phyloP scores from a whole-genome alignment of 2,797 vertebrate species.

The Eupleurogrammus muticus region DNA sequence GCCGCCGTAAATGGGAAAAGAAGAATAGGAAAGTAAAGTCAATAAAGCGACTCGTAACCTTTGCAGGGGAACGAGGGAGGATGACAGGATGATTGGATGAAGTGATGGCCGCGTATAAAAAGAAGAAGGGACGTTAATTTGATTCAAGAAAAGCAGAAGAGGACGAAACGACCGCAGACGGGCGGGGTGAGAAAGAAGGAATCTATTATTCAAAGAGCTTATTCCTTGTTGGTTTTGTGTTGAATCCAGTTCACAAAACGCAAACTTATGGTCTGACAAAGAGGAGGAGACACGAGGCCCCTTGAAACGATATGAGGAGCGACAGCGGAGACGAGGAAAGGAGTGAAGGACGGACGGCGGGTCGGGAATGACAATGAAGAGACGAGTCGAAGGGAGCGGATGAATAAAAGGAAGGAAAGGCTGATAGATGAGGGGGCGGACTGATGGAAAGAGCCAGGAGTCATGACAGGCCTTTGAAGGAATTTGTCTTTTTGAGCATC shows the following conservation, averaged over 20 bases:
- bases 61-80: not conserved
- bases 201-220: not conserved
- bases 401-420: conserved; percentile 8
- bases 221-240: not conserved
- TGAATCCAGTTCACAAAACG: conserved; percentile 12
- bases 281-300: conserved; percentile 3
- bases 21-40: conserved; percentile 7
- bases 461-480: not conserved
- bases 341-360: conserved; percentile 26
- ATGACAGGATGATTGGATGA: conserved; percentile 18
- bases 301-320: conserved; percentile 40
- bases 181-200: conserved; percentile 9
- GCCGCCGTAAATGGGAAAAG: conserved; percentile 25
- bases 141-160: not conserved
- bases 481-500: not conserved
- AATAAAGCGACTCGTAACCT: conserved; percentile 13
- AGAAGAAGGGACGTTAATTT: conserved; percentile 15
- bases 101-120: not conserved
- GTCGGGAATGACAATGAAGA: conserved; percentile 43
- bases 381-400: conserved; percentile 32
- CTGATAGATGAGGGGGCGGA: conserved; percentile 18
- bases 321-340: not conserved
- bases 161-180: too few relatives aligned
- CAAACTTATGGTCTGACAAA: conserved; percentile 8
- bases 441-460: not conserved